phyloP scores from a whole-genome alignment of 2,113 vertebrate genomes.

The Lamprologus speciosus region DNA sequence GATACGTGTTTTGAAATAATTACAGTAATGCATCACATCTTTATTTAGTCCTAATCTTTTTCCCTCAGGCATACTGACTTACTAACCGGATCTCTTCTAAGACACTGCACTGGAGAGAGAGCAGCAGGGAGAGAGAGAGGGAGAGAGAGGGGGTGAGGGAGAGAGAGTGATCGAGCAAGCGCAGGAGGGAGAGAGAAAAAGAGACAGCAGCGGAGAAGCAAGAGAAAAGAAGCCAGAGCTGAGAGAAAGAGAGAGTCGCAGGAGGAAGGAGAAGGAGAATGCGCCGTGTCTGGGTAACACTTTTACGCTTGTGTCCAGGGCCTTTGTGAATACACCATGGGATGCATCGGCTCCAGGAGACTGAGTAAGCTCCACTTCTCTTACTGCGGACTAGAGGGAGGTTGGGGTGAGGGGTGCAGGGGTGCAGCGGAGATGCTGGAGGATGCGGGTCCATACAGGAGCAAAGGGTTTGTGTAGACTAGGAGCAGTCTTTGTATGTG shows the following conservation, averaged over 20 bases:
- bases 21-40: constrained; percentile 14
- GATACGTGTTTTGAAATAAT: neutral
- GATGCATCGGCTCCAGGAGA: constrained; percentile 79
- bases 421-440: neutral
- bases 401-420: neutral
- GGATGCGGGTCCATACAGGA: constrained; percentile 38
- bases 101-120: constrained; percentile 60
- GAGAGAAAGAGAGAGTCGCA: constrained; percentile 49
- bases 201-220: constrained; percentile 18
- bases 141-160: constrained; percentile 10
- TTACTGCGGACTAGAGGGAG: constrained; percentile 24
- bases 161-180: constrained; percentile 11
- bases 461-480: neutral
- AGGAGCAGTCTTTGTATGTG: neutral
- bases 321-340: constrained; percentile 80
- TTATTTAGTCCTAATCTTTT: constrained; percentile 51
- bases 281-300: constrained; percentile 70
- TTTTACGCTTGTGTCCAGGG: constrained; percentile 75
- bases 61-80: constrained; percentile 64
- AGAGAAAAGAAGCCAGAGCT: constrained; percentile 41
- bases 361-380: constrained; percentile 70
- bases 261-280: constrained; percentile 73
- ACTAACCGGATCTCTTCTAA: constrained; percentile 67
- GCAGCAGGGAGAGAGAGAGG: constrained; percentile 11
- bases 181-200: constrained; percentile 48